These are phyloP conservation scores for Ophraella communa DNA, from an alignment of 2,888 invertebrate genomes.

Conservation along the genomic window DNA sequence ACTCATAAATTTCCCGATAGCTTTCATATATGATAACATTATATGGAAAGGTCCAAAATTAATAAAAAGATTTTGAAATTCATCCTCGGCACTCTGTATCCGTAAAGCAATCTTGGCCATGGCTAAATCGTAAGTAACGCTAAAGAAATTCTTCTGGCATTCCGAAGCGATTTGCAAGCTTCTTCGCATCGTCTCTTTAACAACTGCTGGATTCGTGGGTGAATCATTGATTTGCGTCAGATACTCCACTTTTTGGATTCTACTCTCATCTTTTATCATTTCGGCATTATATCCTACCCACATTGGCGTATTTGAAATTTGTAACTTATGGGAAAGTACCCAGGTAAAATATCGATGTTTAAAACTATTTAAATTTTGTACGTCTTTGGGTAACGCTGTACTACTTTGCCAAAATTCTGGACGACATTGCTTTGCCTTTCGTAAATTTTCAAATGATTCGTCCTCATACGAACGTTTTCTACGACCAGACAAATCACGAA, in stretches of 20 bases:
- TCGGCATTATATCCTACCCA: conserved; percentile 27
- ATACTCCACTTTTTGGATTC: conserved; percentile 40
- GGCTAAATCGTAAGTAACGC: conserved; percentile 26
- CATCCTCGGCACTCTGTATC: too few species aligned
- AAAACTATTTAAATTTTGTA: conserved; percentile 15
- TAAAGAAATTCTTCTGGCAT: conserved; percentile 16
- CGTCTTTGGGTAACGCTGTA: conserved; percentile 19
- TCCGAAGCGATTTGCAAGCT: conserved; percentile 19
- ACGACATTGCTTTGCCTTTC: conserved; percentile 26
- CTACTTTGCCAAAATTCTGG: conserved; percentile 31
- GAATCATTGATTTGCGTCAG: conserved; percentile 42
- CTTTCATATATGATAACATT: conserved; percentile 45
- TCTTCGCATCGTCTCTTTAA: conserved; percentile 25
- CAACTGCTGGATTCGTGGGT: conserved; percentile 39
- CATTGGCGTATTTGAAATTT: conserved; percentile 25
- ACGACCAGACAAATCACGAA: conserved; percentile 31
- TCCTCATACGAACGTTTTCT: conserved; percentile 38
- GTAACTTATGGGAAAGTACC: conserved; percentile 26
- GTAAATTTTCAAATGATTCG: conserved; percentile 31
- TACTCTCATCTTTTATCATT: conserved; percentile 25
- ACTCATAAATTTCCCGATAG: conserved; percentile 42
- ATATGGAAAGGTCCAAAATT: conserved; percentile 46
- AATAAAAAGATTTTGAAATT: conserved; percentile 41
- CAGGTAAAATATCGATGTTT: conserved; percentile 24
- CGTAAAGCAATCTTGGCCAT: too few species aligned